Conservation (phyloP, 2,888 invertebrate species). For the Lagria hirta region DNA sequence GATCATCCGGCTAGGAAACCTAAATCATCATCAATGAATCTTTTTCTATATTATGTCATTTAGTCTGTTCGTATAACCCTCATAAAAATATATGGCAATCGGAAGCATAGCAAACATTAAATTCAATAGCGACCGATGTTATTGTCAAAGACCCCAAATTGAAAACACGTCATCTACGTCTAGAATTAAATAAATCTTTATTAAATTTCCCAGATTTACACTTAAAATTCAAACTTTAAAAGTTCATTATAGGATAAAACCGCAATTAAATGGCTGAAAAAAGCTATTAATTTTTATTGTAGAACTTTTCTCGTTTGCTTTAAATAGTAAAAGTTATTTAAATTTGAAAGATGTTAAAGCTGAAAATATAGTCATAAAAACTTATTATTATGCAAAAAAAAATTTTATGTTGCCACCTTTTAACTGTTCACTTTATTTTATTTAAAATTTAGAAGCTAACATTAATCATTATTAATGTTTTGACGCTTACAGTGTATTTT, state of each 20-base stretch:
- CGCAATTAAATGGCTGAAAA: slow-evolving; percentile 6
- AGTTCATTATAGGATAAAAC: neutral
- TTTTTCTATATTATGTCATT: slow-evolving; percentile 20
- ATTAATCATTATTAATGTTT: too few species aligned
- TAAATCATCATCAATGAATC: slow-evolving; percentile 11
- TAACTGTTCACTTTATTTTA: too few species aligned
- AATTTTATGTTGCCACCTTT: too few species aligned
- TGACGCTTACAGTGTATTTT: too few species aligned
- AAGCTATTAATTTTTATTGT: slow-evolving; percentile 19
- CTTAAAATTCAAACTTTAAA: neutral
- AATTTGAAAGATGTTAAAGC: too few species aligned
- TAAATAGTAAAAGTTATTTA: slow-evolving; percentile 20
- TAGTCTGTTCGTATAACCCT: slow-evolving; percentile 8
- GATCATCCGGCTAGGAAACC: neutral
- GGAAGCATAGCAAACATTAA: slow-evolving; percentile 23
- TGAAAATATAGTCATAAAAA: too few species aligned
- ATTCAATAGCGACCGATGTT: slow-evolving; percentile 7
- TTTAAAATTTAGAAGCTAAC: too few species aligned
- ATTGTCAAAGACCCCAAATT: neutral
- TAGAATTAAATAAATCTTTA: neutral
- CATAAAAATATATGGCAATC: slow-evolving; percentile 23
- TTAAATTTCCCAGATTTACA: neutral
- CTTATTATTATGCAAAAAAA: too few species aligned
- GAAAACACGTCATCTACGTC: neutral
- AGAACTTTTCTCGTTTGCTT: slow-evolving; percentile 21